Evolutionary conservation across 2,113 vertebrate species (phyloP).

Genomic region (Bostrychus sinensis): DNA sequence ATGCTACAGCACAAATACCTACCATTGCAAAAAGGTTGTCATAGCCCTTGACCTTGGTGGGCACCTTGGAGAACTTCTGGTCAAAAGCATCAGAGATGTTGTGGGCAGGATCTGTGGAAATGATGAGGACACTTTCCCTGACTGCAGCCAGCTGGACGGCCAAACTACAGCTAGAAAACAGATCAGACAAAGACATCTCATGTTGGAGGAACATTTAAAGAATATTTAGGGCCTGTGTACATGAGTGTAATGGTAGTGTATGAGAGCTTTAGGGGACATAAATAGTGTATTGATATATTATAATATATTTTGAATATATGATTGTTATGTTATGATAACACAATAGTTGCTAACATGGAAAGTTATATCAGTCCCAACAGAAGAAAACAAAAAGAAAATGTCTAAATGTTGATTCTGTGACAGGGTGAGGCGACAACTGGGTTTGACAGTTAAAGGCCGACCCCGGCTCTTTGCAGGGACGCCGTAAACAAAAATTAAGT

Average conservation of each 20-base stretch:
- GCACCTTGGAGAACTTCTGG: constrained; percentile 97
- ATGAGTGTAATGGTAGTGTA: too few relatives aligned
- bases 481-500: background rate
- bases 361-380: background rate
- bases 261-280: too few relatives aligned
- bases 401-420: background rate
- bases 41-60: constrained; percentile 94
- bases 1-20: constrained; percentile 53
- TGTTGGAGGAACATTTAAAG: background rate
- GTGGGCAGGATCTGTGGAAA: constrained; percentile 95
- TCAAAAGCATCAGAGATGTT: constrained; percentile 98
- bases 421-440: background rate
- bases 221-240: background rate
- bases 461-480: background rate
- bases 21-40: constrained; percentile 98
- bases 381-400: background rate
- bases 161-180: constrained; percentile 86
- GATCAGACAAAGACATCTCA: background rate
- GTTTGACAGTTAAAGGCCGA: background rate
- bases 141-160: constrained; percentile 92
- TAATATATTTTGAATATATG: too few relatives aligned
- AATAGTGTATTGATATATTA: too few relatives aligned
- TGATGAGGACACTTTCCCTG: constrained; percentile 97
- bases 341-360: too few relatives aligned
- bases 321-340: too few relatives aligned